Evolutionary conservation across 1,140 invertebrate species (phyloP).

Genomic region (Magallana angulata): DNA sequence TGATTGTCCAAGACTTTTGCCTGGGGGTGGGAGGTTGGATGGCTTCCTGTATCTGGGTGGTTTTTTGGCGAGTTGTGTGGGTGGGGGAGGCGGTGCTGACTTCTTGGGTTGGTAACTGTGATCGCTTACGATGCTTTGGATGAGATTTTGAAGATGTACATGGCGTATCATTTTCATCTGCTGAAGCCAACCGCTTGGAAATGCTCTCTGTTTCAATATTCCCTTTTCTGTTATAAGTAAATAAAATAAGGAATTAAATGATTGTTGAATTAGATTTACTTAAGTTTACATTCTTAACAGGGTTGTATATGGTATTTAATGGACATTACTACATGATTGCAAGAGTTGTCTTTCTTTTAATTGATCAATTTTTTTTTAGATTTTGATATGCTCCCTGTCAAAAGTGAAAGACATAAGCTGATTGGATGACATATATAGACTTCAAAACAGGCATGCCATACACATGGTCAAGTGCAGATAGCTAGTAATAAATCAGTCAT

Average conservation of each 20-base stretch:
- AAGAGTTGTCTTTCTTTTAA: slow-evolving; percentile 1
- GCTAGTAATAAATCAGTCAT: too few species aligned
- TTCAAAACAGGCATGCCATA: background rate
- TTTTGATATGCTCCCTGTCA: background rate
- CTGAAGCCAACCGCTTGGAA: slow-evolving; percentile 43
- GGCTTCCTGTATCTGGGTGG: slow-evolving; percentile 1
- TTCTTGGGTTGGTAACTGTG: background rate
- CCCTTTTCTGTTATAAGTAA: slow-evolving; percentile 1
- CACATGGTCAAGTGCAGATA: background rate
- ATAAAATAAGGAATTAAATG: background rate
- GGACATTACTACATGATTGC: background rate
- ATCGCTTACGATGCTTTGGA: background rate
- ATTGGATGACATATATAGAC: slow-evolving; percentile 23
- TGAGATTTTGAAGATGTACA: slow-evolving; percentile 6
- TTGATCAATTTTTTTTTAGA: background rate
- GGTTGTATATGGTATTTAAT: too few species aligned
- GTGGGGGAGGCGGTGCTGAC: background rate
- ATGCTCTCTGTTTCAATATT: slow-evolving; percentile 56
- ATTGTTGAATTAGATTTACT: background rate
- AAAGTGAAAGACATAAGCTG: background rate
- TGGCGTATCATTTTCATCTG: slow-evolving; percentile 21
- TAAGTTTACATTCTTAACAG: too few species aligned
- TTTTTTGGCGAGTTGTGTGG: slow-evolving; percentile 2
- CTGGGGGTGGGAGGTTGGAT: background rate
- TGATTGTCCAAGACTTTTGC: slow-evolving; percentile 36